These are phyloP conservation scores for Isoperla grammatica DNA, from an alignment of 2,888 invertebrate genomes.

Conservation along the genomic window DNA sequence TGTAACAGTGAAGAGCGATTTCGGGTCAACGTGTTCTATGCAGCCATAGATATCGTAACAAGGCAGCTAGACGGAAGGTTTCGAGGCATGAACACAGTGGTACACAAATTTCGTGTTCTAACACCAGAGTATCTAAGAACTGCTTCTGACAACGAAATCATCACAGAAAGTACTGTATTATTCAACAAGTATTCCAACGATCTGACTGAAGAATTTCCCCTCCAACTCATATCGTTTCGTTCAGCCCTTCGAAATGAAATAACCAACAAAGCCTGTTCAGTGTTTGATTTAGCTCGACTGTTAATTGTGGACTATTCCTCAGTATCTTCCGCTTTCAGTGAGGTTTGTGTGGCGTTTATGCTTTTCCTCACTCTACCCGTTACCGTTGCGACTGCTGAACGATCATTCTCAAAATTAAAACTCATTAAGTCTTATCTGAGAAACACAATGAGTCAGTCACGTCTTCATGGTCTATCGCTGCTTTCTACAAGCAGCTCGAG, in stretches of 20 bases:
- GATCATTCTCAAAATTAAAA: constrained; percentile 9
- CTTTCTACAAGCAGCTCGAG: too few relatives aligned
- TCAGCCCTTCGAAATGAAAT: not conserved
- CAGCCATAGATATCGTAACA: too few relatives aligned
- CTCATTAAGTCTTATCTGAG: not conserved
- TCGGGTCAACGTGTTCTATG: too few relatives aligned
- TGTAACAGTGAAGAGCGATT: too few relatives aligned
- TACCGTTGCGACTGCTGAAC: not conserved
- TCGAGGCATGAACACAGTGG: too few relatives aligned
- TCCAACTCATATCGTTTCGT: not conserved
- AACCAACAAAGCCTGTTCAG: not conserved
- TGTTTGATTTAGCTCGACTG: not conserved
- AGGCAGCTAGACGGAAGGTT: too few relatives aligned
- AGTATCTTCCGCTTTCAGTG: not conserved
- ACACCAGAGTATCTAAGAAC: too few relatives aligned
- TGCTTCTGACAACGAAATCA: too few relatives aligned
- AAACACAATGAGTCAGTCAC: not conserved
- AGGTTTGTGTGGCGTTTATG: not conserved
- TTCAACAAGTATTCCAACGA: too few relatives aligned
- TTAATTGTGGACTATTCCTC: not conserved
- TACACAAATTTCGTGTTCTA: too few relatives aligned
- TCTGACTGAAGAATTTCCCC: too few relatives aligned
- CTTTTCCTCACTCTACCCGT: constrained; percentile 2
- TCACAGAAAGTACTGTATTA: too few relatives aligned
- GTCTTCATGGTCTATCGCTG: not conserved